These are phyloP conservation scores for Odontomachus brunneus DNA, from an alignment of 1,140 invertebrate species.

Conservation along the genomic window DNA sequence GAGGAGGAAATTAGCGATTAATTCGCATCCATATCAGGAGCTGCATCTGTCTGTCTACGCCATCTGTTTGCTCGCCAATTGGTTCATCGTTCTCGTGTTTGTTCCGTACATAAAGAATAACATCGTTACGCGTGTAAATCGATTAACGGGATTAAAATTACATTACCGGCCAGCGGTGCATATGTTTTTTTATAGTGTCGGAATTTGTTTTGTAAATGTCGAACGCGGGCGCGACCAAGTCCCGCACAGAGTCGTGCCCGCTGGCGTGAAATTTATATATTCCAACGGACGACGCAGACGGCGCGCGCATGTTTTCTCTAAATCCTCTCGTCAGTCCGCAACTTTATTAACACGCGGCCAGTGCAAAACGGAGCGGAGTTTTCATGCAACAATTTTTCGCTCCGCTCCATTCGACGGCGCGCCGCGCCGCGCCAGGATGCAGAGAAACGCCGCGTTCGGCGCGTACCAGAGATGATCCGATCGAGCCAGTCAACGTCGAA, in stretches of 20 bases:
- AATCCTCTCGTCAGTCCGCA: slow-evolving; percentile 10
- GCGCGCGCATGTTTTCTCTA: slow-evolving; percentile 21
- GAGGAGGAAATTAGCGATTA: too few relatives aligned
- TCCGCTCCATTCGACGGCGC: slow-evolving; percentile 4
- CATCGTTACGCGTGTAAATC: background rate
- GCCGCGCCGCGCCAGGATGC: background rate
- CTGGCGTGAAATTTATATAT: slow-evolving; percentile 21
- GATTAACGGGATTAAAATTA: background rate
- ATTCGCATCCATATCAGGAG: too few relatives aligned
- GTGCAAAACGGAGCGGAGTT: slow-evolving; percentile 30
- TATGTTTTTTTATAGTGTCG: background rate
- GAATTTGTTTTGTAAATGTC: background rate
- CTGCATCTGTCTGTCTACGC: too few relatives aligned
- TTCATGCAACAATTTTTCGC: slow-evolving; percentile 37
- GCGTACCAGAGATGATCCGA: slow-evolving; percentile 33
- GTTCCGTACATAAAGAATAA: background rate
- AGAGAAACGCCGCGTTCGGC: background rate
- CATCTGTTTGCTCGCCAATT: background rate
- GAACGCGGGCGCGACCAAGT: background rate
- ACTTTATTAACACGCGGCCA: slow-evolving; percentile 37
- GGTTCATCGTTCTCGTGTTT: background rate
- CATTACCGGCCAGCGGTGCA: background rate
- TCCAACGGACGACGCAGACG: background rate
- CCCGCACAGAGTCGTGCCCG: background rate
- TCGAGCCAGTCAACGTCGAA: slow-evolving; percentile 28